These are phyloP conservation scores for Catagonus wagneri DNA, from an alignment of 2,113 vertebrate species.

Conservation along the genomic window DNA sequence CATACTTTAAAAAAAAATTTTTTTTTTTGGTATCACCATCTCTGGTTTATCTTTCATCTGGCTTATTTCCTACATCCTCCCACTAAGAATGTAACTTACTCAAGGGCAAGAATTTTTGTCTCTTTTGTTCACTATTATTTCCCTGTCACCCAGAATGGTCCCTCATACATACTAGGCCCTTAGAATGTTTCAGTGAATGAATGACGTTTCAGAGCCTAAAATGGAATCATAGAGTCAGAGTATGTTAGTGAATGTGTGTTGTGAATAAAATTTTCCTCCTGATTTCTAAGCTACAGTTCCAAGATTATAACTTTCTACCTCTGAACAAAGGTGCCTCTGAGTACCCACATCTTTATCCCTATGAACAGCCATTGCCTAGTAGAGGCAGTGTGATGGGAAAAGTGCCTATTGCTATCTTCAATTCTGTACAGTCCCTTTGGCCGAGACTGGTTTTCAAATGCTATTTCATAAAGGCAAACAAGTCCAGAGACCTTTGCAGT, in stretches of 20 bases:
- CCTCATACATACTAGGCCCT: not conserved
- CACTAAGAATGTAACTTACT: not conserved
- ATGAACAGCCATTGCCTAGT: not conserved
- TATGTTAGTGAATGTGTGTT: not conserved
- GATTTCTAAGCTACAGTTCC: not conserved
- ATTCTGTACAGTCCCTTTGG: conserved; percentile 6
- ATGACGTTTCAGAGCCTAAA: not conserved
- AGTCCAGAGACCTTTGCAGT: conserved; percentile 37
- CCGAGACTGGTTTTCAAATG: conserved; percentile 56
- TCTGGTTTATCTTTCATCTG: not conserved
- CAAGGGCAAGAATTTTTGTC: not conserved
- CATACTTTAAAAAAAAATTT: no score
- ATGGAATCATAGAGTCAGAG: not conserved
- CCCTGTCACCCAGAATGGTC: not conserved
- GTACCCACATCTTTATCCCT: not conserved
- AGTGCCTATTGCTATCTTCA: not conserved
- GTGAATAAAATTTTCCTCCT: not conserved
- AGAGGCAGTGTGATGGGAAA: not conserved
- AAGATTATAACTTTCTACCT: not conserved
- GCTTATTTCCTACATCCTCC: not conserved
- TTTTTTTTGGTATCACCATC: no score
- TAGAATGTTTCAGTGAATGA: not conserved
- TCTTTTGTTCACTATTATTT: not conserved
- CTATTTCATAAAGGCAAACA: not conserved
- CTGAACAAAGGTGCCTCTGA: conserved; percentile 4